Conservation (phyloP, 2,797 vertebrate genomes). For the Fratercula arctica region DNA sequence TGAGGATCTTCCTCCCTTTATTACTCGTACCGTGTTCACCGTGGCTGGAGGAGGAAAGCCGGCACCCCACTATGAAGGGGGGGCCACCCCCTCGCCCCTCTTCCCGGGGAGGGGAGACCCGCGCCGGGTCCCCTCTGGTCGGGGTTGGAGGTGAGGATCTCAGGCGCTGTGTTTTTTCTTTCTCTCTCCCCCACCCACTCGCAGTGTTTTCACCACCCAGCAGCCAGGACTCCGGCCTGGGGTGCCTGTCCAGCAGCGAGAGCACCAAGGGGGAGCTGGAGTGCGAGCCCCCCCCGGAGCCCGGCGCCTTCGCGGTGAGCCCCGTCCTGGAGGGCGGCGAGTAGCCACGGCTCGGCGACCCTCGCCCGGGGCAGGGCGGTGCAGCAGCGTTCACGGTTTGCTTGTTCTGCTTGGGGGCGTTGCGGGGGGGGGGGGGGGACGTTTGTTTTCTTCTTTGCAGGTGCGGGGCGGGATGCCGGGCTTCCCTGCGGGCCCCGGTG, state of each 20-base stretch:
- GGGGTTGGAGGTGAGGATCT: not conserved
- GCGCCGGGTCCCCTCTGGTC: not conserved
- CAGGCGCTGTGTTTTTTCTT: not conserved
- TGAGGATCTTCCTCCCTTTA: not conserved
- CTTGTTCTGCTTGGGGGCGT: conserved; percentile 36
- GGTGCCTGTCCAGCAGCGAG: conserved; percentile 83
- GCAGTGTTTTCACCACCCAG: conserved; percentile 84
- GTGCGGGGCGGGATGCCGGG: not conserved
- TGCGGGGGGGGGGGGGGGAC: not conserved
- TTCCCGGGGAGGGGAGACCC: accelerated
- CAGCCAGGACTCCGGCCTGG: conserved; percentile 82
- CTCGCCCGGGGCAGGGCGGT: not conserved
- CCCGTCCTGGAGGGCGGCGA: conserved; percentile 75
- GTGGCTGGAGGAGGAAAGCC: not conserved
- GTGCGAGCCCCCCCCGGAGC: conserved; percentile 76
- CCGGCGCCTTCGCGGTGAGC: conserved; percentile 77
- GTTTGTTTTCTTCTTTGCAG: conserved; percentile 55
- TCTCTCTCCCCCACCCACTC: not conserved
- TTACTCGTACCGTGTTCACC: accelerated
- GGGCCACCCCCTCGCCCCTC: accelerated
- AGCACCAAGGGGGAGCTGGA: conserved; percentile 80
- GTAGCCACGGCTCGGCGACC: conserved; percentile 60
- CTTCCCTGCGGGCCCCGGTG: not conserved
- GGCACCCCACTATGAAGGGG: not conserved
- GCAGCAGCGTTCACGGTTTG: conserved; percentile 57